phyloP scores from a whole-genome alignment of 2,888 invertebrate species.

The Therioaphis trifolii region DNA sequence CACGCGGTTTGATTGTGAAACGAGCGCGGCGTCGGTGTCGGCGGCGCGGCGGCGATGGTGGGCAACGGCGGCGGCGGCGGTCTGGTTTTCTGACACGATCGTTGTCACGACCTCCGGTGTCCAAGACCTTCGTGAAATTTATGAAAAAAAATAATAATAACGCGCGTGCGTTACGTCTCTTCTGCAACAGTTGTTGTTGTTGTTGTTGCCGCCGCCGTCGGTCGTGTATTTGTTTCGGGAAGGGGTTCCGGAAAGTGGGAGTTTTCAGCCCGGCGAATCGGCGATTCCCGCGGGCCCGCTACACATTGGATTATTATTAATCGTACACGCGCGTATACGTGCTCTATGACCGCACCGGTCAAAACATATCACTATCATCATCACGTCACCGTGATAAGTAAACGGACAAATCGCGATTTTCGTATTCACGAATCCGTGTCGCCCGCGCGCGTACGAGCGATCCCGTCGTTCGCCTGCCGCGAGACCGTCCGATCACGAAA shows the following conservation, averaged over 20 bases:
- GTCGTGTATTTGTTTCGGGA: neutral
- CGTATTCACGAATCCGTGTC: too few species aligned
- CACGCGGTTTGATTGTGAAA: conserved; percentile 29
- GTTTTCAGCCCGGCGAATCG: neutral
- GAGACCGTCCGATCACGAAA: too few species aligned
- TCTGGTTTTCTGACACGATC: conserved; percentile 36
- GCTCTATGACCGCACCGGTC: neutral
- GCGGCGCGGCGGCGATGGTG: neutral
- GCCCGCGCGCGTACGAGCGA: neutral
- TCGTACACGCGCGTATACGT: neutral
- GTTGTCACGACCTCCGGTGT: conserved; percentile 36
- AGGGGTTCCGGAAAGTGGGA: conserved; percentile 43
- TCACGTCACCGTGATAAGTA: too few species aligned
- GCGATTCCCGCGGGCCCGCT: neutral
- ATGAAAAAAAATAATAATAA: conserved; percentile 31
- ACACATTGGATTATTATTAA: neutral
- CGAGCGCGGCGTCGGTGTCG: neutral
- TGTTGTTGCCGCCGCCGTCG: neutral
- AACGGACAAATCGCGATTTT: too few species aligned
- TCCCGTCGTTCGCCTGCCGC: too few species aligned
- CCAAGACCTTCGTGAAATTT: conserved; percentile 47
- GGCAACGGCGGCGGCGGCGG: conserved; percentile 16
- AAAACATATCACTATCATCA: too few species aligned
- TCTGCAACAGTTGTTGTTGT: neutral
- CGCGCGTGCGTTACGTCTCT: neutral